Evolutionary conservation across 1,140 invertebrate genomes (phyloP), one percentile per base, ranked within the genome.

Genomic region (Ephestia elutella): DNA sequence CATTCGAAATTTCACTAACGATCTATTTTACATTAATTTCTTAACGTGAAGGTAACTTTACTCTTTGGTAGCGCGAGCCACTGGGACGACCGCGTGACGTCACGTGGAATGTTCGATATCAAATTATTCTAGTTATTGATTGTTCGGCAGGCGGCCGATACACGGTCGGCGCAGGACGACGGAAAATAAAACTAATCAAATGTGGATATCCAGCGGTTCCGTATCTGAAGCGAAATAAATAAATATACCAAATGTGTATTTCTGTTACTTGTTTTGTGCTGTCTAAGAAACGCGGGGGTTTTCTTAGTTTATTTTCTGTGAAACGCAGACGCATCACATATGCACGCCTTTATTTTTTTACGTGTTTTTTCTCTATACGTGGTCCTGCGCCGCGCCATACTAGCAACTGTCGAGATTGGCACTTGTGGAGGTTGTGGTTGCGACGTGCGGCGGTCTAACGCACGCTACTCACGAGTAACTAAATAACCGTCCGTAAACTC

Each of bases 21-120:
- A 61, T 57, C 75, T 87, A 83, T 80, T 72, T 73, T 82, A 87
- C 80, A 85, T 76, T 77, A 79, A 82, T 68, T 77, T 70, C 80
- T 81, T 83, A 85, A 74, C 65, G 75, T 78, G 82, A 82, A 80
- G 84, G 84, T 87, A 87, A 87, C 84, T 82, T 78, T 78, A 86
- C 72, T 87, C 84, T 87, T 87, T 87, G 84, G 84, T 87, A 83
- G 83, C 80, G 76, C 80, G 82, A 80, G 76, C 75, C 75, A 68
- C 71, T 65, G 60, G 72, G 72, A 56, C 53, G 20, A 61, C 38
- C 19, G 38, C 35, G 54, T 65, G 64, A 50, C 50, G 38, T 44
- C 38, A 10, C 15, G 54, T 82, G 82, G 82, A 82, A 85, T 82
- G 80, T 85, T 19, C 25, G 66, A 68, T 68, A 69, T 54, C 57